These are phyloP conservation scores for Drosophila bunnanda DNA, from an alignment of 2,888 invertebrate genomes.

Conservation along the genomic window DNA sequence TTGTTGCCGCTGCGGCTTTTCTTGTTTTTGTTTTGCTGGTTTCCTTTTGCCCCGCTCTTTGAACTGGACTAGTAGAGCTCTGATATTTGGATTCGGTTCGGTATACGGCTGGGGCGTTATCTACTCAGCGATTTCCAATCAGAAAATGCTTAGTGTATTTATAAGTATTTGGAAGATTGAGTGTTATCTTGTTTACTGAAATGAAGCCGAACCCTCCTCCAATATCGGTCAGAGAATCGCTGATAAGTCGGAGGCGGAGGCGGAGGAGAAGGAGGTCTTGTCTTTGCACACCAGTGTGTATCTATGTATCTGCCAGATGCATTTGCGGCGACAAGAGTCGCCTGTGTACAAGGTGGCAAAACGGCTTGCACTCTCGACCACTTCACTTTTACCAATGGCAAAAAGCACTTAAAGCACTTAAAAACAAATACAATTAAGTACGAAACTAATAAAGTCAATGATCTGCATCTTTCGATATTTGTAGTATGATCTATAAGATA, in stretches of 20 bases:
- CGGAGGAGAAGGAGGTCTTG: conserved; percentile 11
- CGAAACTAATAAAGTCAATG: neutral
- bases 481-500: neutral
- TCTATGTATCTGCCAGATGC: conserved; percentile 35
- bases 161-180: conserved; percentile 35
- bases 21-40: conserved; percentile 38
- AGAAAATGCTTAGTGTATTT: conserved; percentile 29
- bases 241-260: conserved; percentile 5
- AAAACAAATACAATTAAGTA: neutral
- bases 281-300: conserved; percentile 12
- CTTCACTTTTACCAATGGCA: neutral
- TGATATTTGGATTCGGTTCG: conserved; percentile 27
- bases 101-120: conserved; percentile 43
- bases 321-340: conserved; percentile 29
- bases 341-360: conserved; percentile 29
- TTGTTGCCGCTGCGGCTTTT: conserved; percentile 19
- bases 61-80: conserved; percentile 34
- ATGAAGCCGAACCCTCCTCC: conserved; percentile 6
- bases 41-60: conserved; percentile 27
- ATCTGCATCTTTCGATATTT: neutral
- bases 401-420: neutral
- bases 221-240: conserved; percentile 10
- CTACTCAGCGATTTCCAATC: conserved; percentile 58
- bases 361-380: conserved; percentile 12
- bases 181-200: conserved; percentile 65